Base-by-base conservation (phyloP, 2,113 vertebrate genomes). In the Ramphastos sulfuratus region DNA sequence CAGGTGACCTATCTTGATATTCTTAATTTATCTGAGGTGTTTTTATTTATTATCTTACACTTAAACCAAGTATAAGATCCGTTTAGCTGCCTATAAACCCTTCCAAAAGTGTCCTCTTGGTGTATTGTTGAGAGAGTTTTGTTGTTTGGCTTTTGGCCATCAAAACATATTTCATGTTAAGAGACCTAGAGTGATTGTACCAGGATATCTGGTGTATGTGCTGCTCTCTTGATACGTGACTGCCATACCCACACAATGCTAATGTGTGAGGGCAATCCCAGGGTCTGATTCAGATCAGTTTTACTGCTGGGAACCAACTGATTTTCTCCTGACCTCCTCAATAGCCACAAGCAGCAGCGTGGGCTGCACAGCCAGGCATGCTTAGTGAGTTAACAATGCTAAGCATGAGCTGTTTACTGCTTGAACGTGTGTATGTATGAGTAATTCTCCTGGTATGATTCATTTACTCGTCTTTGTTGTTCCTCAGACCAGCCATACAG, bases 371-470 rank as follows among this genome's bases (percentile, higher is more conserved):
- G 69, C 72, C 69, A 16, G 71, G 42, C 33, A 5, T 9, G 64
- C 12, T 8, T 23, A 25, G 28, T 2, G 19, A 66, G 72, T 64
- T 69, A 64, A 12, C 84, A 33, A 25, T 21, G 69, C 52, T 59
- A 8, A 91, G 69, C 60, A 10, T 42, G 82, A 85, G 65, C 76
- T 69, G 65, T 61, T 69, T 69, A 5, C 69, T 65, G 12, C 11
- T 50, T 65, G 63, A 64, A 58, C 89, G 67, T 9, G 23, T 5
- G 0, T 37, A 12, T 19, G 33, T 19, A 8, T 89, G 94, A 95
- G 81, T 88, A 83, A 89, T 91, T 31, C 74, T 50, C 24, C 27
- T 28, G 18, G 78, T 28, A 6, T 90, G 91, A 91, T 87, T 94
- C 92, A 70, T 31, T 73, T 39, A 27, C 5, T 30, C 54, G 50